phyloP scores from a whole-genome alignment of 2,113 vertebrate species.

The Illadopsis cleaveri region DNA sequence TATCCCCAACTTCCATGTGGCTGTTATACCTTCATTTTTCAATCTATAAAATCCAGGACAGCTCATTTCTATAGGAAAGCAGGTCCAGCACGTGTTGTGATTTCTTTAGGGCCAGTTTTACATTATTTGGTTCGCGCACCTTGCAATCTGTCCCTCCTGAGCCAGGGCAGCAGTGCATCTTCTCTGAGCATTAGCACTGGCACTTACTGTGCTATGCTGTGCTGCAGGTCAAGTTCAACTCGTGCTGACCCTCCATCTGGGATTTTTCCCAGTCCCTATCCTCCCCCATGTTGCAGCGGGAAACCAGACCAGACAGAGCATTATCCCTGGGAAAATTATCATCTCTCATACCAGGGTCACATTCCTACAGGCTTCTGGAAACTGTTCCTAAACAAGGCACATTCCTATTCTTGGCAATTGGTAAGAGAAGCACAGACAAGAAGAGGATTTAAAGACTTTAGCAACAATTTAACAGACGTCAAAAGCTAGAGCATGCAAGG shows the following conservation, averaged over 20 bases:
- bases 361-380: slow-evolving; percentile 36
- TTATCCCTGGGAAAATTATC: slow-evolving; percentile 41
- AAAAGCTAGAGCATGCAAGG: not conserved
- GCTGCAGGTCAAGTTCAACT: not conserved
- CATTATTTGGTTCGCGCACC: not conserved
- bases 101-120: not conserved
- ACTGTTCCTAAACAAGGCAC: slow-evolving; percentile 47
- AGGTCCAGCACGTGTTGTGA: not conserved
- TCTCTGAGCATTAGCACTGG: not conserved
- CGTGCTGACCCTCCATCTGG: not conserved
- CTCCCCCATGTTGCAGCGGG: not conserved
- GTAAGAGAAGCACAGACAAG: not conserved
- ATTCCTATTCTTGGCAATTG: not conserved
- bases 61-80: not conserved
- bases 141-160: not conserved
- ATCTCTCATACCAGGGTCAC: slow-evolving; percentile 42
- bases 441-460: not conserved
- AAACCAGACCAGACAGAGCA: not conserved
- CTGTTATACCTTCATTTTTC: not conserved
- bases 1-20: not conserved
- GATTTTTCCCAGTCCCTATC: not conserved
- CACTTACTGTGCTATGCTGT: rapidly evolving
- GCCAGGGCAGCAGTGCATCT: not conserved
- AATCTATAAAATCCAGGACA: not conserved
- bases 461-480: not conserved